Evolutionary conservation across 2,113 vertebrate genomes (phyloP).

Genomic region (Paramisgurnus dabryanus): DNA sequence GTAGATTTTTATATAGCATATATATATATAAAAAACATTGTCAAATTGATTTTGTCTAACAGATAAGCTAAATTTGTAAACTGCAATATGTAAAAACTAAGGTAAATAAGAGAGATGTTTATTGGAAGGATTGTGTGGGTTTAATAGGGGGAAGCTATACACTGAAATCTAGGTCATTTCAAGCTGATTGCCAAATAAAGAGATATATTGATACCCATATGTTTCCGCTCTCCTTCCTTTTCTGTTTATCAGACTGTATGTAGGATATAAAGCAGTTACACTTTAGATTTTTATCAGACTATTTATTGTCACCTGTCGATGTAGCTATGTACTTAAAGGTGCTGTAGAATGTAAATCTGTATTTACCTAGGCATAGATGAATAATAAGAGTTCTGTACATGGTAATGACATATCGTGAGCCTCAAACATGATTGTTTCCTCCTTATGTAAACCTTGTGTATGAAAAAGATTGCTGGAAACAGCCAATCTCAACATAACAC

Average conservation of each 20-base stretch:
- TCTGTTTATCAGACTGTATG: background rate
- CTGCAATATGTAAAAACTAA: slow-evolving; percentile 77
- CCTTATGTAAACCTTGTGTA: too few relatives aligned
- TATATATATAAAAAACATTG: slow-evolving; percentile 67
- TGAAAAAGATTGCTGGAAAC: too few relatives aligned
- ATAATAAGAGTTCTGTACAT: too few relatives aligned
- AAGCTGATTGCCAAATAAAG: slow-evolving; percentile 83
- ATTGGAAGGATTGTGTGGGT: slow-evolving; percentile 76
- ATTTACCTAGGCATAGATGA: too few relatives aligned
- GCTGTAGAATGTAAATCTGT: too few relatives aligned
- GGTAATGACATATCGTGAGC: too few relatives aligned
- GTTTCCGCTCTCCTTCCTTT: background rate
- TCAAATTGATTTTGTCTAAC: slow-evolving; percentile 80
- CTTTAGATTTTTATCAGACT: too few relatives aligned
- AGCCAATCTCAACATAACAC: too few relatives aligned
- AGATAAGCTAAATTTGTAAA: slow-evolving; percentile 84
- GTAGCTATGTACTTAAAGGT: too few relatives aligned
- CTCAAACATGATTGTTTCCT: too few relatives aligned
- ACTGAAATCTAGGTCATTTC: slow-evolving; percentile 78
- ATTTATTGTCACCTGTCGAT: too few relatives aligned
- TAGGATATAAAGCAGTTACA: too few relatives aligned
- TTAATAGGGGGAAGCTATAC: slow-evolving; percentile 74
- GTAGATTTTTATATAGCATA: slow-evolving; percentile 80
- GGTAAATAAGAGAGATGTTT: slow-evolving; percentile 69
- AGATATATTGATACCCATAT: slow-evolving; percentile 56